Evolutionary conservation across 2,797 vertebrate genomes (phyloP).

Genomic region (Borostomias antarcticus): DNA sequence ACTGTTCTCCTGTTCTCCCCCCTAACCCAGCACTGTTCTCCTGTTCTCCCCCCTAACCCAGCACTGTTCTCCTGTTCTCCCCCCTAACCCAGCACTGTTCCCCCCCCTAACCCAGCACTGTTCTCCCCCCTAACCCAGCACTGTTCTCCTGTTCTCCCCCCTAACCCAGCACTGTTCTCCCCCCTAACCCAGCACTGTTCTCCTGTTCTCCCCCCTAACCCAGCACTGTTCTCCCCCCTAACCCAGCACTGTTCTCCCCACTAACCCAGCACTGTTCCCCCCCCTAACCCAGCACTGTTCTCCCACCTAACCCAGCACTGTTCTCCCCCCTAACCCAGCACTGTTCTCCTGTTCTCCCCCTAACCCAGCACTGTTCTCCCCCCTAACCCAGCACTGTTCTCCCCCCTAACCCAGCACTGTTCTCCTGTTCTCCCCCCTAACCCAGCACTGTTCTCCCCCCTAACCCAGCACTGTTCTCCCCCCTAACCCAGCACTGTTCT

Average conservation of each 20-base stretch:
- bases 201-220: neutral
- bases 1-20: neutral
- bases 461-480: too few species aligned
- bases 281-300: neutral
- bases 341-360: neutral
- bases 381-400: too few species aligned
- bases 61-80: too few species aligned
- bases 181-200: neutral
- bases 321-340: neutral
- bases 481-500: neutral
- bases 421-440: neutral
- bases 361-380: neutral
- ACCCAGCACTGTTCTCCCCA: neutral
- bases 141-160: neutral
- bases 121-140: neutral
- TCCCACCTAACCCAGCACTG: too few species aligned
- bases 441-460: neutral
- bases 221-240: too few species aligned
- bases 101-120: too few species aligned
- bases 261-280: too few species aligned
- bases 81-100: neutral
- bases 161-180: too few species aligned
- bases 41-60: neutral
- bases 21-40: neutral
- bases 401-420: neutral